Evolutionary conservation across 2,113 vertebrate genomes (phyloP), one percentile per base, ranked within the genome.

Genomic region (Dromiciops gliroides): DNA sequence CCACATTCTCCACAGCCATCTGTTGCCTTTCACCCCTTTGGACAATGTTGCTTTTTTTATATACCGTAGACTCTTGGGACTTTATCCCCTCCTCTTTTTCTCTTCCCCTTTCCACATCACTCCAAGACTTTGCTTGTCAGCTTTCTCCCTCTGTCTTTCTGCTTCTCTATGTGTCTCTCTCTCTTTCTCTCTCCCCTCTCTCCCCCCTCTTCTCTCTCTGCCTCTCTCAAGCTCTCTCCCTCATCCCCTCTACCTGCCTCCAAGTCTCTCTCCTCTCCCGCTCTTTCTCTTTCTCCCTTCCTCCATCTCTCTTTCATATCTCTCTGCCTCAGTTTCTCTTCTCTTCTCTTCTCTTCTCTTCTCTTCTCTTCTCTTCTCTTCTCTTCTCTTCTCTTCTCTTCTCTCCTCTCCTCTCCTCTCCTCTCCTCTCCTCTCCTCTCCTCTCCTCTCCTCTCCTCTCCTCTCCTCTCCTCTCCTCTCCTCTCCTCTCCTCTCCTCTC

Each of bases 21-120:
- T 99, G 98, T 99, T 99, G 98, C 98, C 98, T 99, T 99, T 99
- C 98, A 99, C 98, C 98, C 98, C 98, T 98, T 98, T 98, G 98
- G 98, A 99, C 98, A 98, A 98, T 99, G 98, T 99, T 98, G 98
- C 98, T 98, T 98, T 99, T 99, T 98, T 11, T 31, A 12, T 98
- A 99, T 99, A 98, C 97, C 94, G 96, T 88, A 96, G 94, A 98
- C 97, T 98, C 98, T 98, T 97, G 98, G 96, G 98, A 98, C 97
- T 98, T 97, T 96, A 95, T 96, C 97, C 96, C 94, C 96, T 97
- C 95, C 93, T 97, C 97, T 96, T 47, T 91, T 92, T 96, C 89
- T 7, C 90, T 95, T 83, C 92, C 75, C 49, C 53, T 50, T 75
- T 67, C 92, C 48, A 94, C 93, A 95, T n/a, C 75, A 93, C 97